Evolutionary conservation across 1,140 invertebrate species (phyloP).

Genomic region (Zaprionus nigranus): DNA sequence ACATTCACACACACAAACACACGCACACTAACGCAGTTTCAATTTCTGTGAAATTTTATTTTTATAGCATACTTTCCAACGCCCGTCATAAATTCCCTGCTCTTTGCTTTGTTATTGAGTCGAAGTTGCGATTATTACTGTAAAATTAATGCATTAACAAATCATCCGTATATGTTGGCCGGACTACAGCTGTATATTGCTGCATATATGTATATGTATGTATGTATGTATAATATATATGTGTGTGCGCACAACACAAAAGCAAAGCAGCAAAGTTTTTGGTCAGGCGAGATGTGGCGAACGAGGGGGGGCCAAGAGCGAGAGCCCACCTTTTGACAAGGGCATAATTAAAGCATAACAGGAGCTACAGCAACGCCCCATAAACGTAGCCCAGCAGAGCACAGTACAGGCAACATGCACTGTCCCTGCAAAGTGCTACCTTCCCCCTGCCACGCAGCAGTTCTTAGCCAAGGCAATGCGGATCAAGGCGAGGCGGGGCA

Average conservation of each 20-base stretch:
- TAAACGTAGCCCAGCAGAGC: slow-evolving; percentile 20
- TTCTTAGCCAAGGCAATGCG: slow-evolving; percentile 32
- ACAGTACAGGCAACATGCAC: background rate
- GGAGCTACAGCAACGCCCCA: slow-evolving; percentile 62
- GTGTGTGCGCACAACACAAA: slow-evolving; percentile 53
- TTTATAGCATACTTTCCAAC: slow-evolving; percentile 14
- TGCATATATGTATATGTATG: slow-evolving; percentile 11
- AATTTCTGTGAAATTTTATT: slow-evolving; percentile 10
- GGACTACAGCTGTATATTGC: slow-evolving; percentile 14
- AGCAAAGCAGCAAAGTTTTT: slow-evolving; percentile 41
- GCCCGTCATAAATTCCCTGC: background rate
- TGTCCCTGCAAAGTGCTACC: background rate
- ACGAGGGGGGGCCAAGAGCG: background rate
- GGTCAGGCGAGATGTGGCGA: slow-evolving; percentile 13
- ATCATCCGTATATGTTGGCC: slow-evolving; percentile 23
- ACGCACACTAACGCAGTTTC: background rate
- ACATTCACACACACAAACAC: background rate
- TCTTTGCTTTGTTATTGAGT: slow-evolving; percentile 17
- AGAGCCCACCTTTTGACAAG: slow-evolving; percentile 75
- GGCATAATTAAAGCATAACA: slow-evolving; percentile 81
- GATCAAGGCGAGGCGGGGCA: slow-evolving; percentile 24
- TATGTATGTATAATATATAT: slow-evolving; percentile 39
- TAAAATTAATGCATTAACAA: slow-evolving; percentile 49
- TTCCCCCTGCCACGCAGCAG: background rate
- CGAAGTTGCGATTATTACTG: slow-evolving; percentile 40